These are phyloP conservation scores for Diaprepes abbreviatus DNA, from an alignment of 2,888 invertebrate genomes.

Conservation along the genomic window DNA sequence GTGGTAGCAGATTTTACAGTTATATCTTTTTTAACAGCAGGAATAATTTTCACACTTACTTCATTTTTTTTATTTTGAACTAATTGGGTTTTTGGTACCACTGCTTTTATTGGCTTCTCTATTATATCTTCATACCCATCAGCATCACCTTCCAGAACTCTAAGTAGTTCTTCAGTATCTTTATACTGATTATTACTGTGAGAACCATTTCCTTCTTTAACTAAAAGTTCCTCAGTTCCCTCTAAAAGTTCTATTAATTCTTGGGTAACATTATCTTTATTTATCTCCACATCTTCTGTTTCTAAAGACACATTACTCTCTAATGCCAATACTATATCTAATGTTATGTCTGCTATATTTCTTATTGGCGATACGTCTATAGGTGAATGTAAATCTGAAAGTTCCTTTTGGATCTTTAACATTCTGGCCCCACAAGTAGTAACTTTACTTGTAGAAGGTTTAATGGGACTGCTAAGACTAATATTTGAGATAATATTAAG, in stretches of 20 bases:
- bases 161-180: neutral
- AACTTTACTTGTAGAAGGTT: slow-evolving; percentile 8
- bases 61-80: too few relatives aligned
- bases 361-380: slow-evolving; percentile 8
- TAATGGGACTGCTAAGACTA: neutral
- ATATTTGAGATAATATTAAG: slow-evolving; percentile 1
- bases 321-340: neutral
- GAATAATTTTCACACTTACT: too few relatives aligned
- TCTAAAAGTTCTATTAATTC: slow-evolving; percentile 36
- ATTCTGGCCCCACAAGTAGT: neutral
- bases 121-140: neutral
- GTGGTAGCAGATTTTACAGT: too few relatives aligned
- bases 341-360: slow-evolving; percentile 28
- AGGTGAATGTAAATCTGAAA: neutral
- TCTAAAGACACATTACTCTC: neutral
- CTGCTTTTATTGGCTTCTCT: neutral
- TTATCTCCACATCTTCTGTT: neutral
- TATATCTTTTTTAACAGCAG: too few relatives aligned
- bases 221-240: slow-evolving; percentile 10
- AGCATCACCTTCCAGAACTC: neutral
- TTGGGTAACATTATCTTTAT: slow-evolving; percentile 27
- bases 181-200: neutral
- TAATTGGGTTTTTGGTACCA: too few relatives aligned
- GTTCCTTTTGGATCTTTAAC: neutral
- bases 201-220: neutral